phyloP scores from a whole-genome alignment of 2,888 invertebrate species.

The Cataglyphis cursor region DNA sequence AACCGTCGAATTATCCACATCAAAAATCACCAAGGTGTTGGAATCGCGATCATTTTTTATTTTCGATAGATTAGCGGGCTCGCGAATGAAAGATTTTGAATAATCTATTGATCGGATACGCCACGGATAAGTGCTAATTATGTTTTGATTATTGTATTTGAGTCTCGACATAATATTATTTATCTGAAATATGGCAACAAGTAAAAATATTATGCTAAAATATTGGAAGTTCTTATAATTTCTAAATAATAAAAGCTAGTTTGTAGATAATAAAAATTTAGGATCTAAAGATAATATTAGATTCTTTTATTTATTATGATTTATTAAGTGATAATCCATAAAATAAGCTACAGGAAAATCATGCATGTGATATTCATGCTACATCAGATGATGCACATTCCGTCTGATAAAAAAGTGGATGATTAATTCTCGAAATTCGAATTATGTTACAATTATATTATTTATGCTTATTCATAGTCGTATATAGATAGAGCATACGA shows the following conservation, averaged over 20 bases:
- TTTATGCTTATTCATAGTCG: conserved; percentile 12
- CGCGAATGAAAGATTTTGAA: not conserved
- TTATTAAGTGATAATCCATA: not conserved
- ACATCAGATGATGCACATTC: conserved; percentile 4
- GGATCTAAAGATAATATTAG: not conserved
- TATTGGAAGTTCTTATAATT: not conserved
- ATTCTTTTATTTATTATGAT: conserved; percentile 11
- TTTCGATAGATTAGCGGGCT: not conserved
- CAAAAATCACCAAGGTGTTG: too few species aligned
- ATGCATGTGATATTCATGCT: not conserved
- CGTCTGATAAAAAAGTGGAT: conserved; percentile 20
- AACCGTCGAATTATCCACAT: not conserved
- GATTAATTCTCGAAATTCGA: conserved; percentile 28
- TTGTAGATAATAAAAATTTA: not conserved
- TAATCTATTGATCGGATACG: not conserved
- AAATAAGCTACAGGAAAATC: not conserved
- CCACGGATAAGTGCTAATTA: not conserved
- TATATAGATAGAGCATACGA: not conserved
- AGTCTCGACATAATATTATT: not conserved
- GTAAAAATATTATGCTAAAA: not conserved
- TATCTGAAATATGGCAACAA: not conserved
- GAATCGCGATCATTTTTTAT: not conserved
- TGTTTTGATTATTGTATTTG: not conserved
- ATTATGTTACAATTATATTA: conserved; percentile 1
- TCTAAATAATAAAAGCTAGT: not conserved